Evolutionary conservation across 2,113 vertebrate genomes (phyloP).

Genomic region (Nyctereutes procyonoides): DNA sequence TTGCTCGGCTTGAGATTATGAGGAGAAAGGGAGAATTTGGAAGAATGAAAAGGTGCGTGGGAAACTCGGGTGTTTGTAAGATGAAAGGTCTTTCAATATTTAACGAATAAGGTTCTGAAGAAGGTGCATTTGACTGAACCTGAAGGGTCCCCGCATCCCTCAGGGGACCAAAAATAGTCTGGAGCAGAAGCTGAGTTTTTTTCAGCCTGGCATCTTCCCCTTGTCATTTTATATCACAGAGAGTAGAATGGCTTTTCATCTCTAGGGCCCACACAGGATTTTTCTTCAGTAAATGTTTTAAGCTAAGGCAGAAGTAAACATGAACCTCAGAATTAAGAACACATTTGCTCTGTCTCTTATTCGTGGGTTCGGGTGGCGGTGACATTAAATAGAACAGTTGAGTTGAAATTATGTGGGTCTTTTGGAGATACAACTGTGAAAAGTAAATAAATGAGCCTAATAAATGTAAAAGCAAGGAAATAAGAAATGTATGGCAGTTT

Average conservation of each 20-base stretch:
- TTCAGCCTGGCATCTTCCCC: conserved; percentile 19
- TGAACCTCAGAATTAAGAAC: conserved; percentile 55
- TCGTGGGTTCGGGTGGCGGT: not conserved
- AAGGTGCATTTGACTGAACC: conserved; percentile 59
- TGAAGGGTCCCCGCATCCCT: conserved; percentile 31
- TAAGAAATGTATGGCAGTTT: not conserved
- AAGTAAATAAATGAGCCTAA: conserved; percentile 14
- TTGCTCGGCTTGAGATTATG: conserved; percentile 69
- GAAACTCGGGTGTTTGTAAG: conserved; percentile 38
- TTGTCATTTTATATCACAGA: conserved; percentile 64
- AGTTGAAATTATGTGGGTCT: conserved; percentile 31
- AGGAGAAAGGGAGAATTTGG: conserved; percentile 29
- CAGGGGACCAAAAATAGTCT: conserved; percentile 44
- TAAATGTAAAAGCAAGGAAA: conserved; percentile 47
- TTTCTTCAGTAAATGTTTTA: conserved; percentile 45
- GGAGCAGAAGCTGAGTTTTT: conserved; percentile 39
- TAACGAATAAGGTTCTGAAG: conserved; percentile 51
- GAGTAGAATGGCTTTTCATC: conserved; percentile 2
- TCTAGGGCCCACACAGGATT: not conserved
- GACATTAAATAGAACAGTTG: not conserved
- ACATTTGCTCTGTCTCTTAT: not conserved
- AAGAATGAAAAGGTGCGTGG: not conserved
- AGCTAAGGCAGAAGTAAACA: conserved; percentile 34
- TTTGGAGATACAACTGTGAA: conserved; percentile 44
- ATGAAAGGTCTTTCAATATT: conserved; percentile 47